Evolutionary conservation across 1,140 invertebrate genomes (phyloP).

Genomic region (Drosophila pectinifera): DNA sequence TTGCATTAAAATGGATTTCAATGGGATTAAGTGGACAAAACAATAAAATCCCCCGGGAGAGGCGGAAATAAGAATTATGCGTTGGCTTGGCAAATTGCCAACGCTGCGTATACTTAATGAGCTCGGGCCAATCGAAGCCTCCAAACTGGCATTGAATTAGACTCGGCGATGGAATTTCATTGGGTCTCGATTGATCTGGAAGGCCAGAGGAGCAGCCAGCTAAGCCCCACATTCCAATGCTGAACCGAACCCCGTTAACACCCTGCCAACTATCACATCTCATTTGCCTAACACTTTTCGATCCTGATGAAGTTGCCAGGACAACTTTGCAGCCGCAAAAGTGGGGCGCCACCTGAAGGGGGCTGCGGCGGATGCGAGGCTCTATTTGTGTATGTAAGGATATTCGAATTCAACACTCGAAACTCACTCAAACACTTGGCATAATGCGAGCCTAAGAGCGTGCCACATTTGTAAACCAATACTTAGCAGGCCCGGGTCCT

Average conservation of each 20-base stretch:
- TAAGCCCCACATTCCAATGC: background rate
- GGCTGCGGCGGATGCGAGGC: conserved; percentile 6
- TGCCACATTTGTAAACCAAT: conserved; percentile 55
- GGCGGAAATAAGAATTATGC: conserved; percentile 29
- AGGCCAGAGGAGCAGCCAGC: background rate
- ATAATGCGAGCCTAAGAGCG: conserved; percentile 74
- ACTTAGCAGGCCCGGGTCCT: conserved; percentile 10
- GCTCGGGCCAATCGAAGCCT: conserved; percentile 22
- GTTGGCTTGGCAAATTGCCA: conserved; percentile 67
- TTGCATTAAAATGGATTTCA: conserved; percentile 59
- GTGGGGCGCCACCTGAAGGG: conserved; percentile 10
- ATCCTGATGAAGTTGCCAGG: conserved; percentile 51
- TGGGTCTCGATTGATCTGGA: conserved; percentile 1
- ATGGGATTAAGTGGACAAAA: conserved; percentile 73
- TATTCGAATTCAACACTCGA: conserved; percentile 60
- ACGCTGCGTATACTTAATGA: conserved; percentile 70
- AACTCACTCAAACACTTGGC: conserved; percentile 76
- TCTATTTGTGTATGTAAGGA: conserved; percentile 22
- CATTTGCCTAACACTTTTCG: conserved; percentile 56
- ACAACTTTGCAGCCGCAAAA: conserved; percentile 46
- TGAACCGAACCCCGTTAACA: background rate
- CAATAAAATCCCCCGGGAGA: conserved; percentile 18
- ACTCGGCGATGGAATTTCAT: conserved; percentile 16
- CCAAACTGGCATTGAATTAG: conserved; percentile 21
- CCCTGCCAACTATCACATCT: conserved; percentile 55